Percentiles rank a stretch among this genome's conserved stretches.
These are phyloP conservation scores for Tortrix viridana DNA, from an alignment of 2,888 invertebrate species.

Conservation along the genomic window DNA sequence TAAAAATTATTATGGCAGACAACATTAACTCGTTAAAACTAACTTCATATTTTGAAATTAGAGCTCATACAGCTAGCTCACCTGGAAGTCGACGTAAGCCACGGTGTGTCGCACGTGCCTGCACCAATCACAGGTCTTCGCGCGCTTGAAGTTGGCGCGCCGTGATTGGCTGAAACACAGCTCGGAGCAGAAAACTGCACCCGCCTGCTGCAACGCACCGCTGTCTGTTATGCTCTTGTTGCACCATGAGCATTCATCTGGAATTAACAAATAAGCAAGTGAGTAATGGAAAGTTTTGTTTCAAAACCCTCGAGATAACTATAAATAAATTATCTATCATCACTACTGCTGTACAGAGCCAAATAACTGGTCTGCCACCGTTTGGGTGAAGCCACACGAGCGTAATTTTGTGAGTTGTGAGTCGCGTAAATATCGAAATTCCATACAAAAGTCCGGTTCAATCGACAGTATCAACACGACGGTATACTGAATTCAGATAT, in stretches of 20 bases:
- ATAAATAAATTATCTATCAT: background rate
- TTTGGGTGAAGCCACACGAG: too few relatives aligned
- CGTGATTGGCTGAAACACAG: slow-evolving; percentile 95
- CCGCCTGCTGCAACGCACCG: slow-evolving; percentile 77
- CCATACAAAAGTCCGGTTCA: too few relatives aligned
- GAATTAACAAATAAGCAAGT: slow-evolving; percentile 38
- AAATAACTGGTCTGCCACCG: too few relatives aligned
- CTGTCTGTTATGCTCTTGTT: slow-evolving; percentile 86
- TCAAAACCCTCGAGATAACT: background rate
- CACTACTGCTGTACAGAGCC: too few relatives aligned
- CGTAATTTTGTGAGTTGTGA: too few relatives aligned
- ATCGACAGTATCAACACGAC: too few relatives aligned
- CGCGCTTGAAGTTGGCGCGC: slow-evolving; percentile 94
- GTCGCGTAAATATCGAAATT: too few relatives aligned
- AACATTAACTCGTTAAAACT: background rate
- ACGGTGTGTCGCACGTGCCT: slow-evolving; percentile 95
- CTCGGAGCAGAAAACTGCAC: slow-evolving; percentile 91
- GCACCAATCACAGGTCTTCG: slow-evolving; percentile 97
- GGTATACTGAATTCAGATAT: too few relatives aligned
- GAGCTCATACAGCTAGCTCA: slow-evolving; percentile 41
- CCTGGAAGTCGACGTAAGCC: slow-evolving; percentile 96
- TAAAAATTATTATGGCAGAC: too few relatives aligned
- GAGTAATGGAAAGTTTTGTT: background rate
- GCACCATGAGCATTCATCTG: slow-evolving; percentile 90
- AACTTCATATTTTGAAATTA: too few relatives aligned